Base-by-base conservation (phyloP, 2,113 vertebrate species). In the Leuciscus idus region DNA sequence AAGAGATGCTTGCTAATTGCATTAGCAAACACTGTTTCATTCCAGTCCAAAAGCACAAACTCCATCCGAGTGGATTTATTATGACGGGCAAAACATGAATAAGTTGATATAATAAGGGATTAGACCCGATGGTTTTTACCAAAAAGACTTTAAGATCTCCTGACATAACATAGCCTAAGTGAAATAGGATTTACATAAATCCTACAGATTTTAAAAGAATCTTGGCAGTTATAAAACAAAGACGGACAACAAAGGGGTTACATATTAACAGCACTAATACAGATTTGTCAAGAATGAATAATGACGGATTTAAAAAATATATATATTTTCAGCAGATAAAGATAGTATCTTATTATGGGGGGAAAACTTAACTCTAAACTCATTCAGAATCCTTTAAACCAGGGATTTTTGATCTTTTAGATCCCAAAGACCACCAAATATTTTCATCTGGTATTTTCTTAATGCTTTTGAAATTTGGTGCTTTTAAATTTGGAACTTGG, bases 161-260 rank as follows among this genome's bases (percentile, higher is more conserved):
- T 50, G 80, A 78, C 55, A 68, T 68, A 73, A 50, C 17, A 12
- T n/a, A n/a, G n/a, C n/a, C n/a, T n/a, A 28, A 84, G 33, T 75
- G 13, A 64, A 84, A 81, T 5, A 17, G 28, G 75, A 87, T 80
- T 87, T 84, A 23, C 33, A 1, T 33, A 7, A 82, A 82, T 68
- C 3, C 8, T 33, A 33, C 39, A 17, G 26, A 68, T 82, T 68
- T 33, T 70, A 50, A 33, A 33, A 50, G 9, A 52, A 52, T 66
- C 46, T 12, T 4, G 21, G 62, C 2, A 46, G 17, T 68, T 78
- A 15, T 72, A 28, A 77, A 50, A 68, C 75, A 21, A 81, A 81
- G 1, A 62, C 75, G 6, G 55, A 79, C 21, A 79, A 61, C 10
- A 59, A 78, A 23, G 28, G 10, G 33, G 5, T 79, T 17, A 11